These are phyloP conservation scores for Palaemon carinicauda DNA, from an alignment of 1,140 invertebrate species.

Conservation along the genomic window DNA sequence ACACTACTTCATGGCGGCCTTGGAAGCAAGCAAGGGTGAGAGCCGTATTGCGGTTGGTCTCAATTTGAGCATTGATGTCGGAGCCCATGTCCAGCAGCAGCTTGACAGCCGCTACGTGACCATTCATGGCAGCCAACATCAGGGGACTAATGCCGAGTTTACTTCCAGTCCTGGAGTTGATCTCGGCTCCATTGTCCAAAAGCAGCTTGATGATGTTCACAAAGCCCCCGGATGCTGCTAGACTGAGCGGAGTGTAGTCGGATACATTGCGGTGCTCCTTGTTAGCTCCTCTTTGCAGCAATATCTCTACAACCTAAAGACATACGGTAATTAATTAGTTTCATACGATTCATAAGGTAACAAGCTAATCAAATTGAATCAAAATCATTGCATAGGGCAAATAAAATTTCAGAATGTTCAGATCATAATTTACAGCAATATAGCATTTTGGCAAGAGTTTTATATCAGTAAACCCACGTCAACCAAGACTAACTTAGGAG, in stretches of 20 bases:
- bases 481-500: too few species aligned
- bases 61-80: conserved; percentile 99
- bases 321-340: too few species aligned
- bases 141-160: conserved; percentile 98
- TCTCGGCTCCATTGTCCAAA: conserved; percentile 91
- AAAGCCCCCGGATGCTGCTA: conserved; percentile 97
- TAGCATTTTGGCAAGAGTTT: too few species aligned
- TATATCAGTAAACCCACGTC: too few species aligned
- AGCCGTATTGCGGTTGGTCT: conserved; percentile 99
- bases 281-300: conserved; percentile 87
- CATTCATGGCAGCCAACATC: conserved; percentile 99
- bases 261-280: conserved; percentile 99
- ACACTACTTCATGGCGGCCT: conserved; percentile 97
- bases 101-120: conserved; percentile 83
- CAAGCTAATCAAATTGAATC: too few species aligned
- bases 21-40: conserved; percentile 99
- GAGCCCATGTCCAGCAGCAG: conserved; percentile 96
- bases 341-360: too few species aligned
- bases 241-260: conserved; percentile 97
- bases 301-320: conserved; percentile 86
- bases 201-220: conserved; percentile 97
- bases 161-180: conserved; percentile 96
- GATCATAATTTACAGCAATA: too few species aligned
- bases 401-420: too few species aligned
- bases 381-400: too few species aligned